These are phyloP conservation scores for Danionella cerebrum DNA, from an alignment of 2,113 vertebrate genomes.

Conservation along the genomic window DNA sequence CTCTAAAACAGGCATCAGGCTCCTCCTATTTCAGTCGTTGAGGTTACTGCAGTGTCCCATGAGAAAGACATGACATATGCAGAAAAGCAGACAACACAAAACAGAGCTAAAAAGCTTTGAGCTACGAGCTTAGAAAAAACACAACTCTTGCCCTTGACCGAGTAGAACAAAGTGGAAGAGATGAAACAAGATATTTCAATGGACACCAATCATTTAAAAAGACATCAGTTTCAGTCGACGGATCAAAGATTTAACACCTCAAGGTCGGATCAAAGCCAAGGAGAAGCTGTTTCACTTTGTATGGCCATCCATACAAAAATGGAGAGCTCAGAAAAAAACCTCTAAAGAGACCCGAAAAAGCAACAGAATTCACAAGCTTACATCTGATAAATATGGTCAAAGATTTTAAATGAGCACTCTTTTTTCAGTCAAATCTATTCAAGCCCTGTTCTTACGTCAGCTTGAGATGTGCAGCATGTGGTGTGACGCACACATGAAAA, in stretches of 20 bases:
- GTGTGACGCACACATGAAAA: no score
- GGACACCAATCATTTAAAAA: constrained; percentile 42
- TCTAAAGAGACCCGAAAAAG: background rate
- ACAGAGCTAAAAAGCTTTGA: no score
- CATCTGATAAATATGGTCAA: background rate
- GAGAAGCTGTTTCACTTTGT: background rate
- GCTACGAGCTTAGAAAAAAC: no score
- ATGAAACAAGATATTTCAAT: constrained; percentile 6
- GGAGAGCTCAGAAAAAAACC: background rate
- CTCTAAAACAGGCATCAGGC: no score
- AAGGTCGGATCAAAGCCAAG: background rate
- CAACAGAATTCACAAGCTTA: background rate
- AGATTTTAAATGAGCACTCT: no score
- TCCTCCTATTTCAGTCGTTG: no score
- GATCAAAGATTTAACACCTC: constrained; percentile 15
- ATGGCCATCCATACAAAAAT: background rate
- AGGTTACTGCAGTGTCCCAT: no score
- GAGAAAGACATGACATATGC: no score
- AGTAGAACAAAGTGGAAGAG: background rate
- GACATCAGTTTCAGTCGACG: constrained; percentile 28
- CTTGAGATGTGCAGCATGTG: no score
- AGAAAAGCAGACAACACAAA: constrained; percentile 10
- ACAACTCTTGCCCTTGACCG: background rate
- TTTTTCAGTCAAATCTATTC: no score
- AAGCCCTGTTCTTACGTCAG: no score